Percentiles rank a stretch among this genome's conserved stretches.
Evolutionary conservation across 2,797 vertebrate genomes (phyloP).

Genomic region (Myotis myotis): DNA sequence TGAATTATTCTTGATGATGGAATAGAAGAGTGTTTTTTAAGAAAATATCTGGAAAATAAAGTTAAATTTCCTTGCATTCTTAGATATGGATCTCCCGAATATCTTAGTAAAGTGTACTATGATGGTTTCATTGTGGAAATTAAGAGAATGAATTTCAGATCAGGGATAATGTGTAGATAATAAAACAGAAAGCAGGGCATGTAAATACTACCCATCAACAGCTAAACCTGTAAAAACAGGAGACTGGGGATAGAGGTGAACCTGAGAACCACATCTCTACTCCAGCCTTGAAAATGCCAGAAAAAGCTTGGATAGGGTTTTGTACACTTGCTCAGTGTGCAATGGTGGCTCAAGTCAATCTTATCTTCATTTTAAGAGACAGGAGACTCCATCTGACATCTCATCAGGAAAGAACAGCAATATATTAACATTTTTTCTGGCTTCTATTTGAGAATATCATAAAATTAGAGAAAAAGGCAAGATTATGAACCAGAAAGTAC

Average conservation of each 20-base stretch:
- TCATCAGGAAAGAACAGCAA: not conserved
- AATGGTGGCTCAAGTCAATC: not conserved
- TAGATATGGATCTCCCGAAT: not conserved
- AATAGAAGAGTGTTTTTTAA: not conserved
- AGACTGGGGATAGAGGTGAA: not conserved
- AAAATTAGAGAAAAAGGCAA: not conserved
- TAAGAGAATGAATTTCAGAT: slow-evolving; percentile 5
- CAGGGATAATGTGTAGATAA: not conserved
- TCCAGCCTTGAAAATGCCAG: not conserved
- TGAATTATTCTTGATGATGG: not conserved
- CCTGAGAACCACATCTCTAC: not conserved
- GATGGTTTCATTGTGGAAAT: not conserved
- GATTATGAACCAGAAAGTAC: not conserved
- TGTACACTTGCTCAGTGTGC: not conserved
- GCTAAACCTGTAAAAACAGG: not conserved
- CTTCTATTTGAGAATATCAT: not conserved
- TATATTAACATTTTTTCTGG: not conserved
- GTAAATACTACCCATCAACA: not conserved
- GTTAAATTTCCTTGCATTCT: not conserved
- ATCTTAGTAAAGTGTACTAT: not conserved
- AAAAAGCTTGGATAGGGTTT: not conserved
- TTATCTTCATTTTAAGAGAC: not conserved
- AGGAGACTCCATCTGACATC: not conserved
- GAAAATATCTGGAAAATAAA: not conserved
- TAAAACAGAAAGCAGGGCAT: not conserved